These are phyloP conservation scores for Lagorchestes hirsutus DNA, from an alignment of 2,797 vertebrate species.

Conservation along the genomic window DNA sequence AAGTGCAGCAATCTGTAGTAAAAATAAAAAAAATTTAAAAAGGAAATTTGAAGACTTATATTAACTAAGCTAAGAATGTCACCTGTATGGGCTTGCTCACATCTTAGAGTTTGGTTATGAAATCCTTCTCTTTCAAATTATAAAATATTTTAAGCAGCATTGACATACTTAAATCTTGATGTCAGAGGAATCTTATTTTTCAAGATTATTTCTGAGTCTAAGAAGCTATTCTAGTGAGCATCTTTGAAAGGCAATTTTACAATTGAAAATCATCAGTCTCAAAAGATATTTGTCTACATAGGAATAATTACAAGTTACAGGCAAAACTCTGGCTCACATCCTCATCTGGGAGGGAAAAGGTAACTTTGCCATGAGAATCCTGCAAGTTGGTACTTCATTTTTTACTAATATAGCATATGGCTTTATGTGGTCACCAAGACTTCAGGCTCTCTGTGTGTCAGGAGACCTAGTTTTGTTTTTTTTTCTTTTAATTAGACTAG, in stretches of 20 bases:
- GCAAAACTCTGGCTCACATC: conserved; percentile 16
- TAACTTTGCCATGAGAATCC: conserved; percentile 10
- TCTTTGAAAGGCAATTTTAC: conserved; percentile 64
- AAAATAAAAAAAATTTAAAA: not conserved
- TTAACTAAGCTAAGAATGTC: conserved; percentile 35
- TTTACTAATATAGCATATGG: not conserved
- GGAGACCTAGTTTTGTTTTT: not conserved
- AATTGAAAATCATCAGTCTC: conserved; percentile 43
- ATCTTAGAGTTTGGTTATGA: conserved; percentile 55
- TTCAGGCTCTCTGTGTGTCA: not conserved
- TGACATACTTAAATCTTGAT: conserved; percentile 51
- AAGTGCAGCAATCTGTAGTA: conserved; percentile 46
- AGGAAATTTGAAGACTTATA: not conserved
- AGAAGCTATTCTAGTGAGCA: conserved; percentile 50
- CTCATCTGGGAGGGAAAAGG: conserved; percentile 1
- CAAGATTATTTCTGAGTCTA: conserved; percentile 60
- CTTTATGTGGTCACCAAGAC: not conserved
- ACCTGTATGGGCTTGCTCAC: conserved; percentile 46
- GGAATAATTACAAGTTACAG: conserved; percentile 37
- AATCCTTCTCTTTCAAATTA: conserved; percentile 61
- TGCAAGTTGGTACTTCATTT: conserved; percentile 13
- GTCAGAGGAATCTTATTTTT: conserved; percentile 65
- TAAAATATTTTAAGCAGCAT: conserved; percentile 58
- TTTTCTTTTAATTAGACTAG: conserved; percentile 18
- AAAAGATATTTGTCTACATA: conserved; percentile 46